phyloP scores from a whole-genome alignment of 2,113 vertebrate genomes.

The Chelonoidis abingdonii region DNA sequence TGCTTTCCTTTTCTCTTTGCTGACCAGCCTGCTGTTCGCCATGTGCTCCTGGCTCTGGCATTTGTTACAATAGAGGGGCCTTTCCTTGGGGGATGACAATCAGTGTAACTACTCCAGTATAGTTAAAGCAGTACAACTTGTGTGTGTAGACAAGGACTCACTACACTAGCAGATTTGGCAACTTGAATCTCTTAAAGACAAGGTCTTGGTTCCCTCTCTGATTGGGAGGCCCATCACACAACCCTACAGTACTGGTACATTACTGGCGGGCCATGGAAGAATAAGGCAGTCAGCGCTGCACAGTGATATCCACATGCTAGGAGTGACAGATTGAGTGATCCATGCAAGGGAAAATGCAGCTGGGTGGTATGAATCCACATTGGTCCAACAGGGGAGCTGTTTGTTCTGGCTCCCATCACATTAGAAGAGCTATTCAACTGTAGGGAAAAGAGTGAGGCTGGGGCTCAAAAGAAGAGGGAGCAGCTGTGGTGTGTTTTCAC shows the following conservation, averaged over 20 bases:
- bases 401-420: too few species aligned
- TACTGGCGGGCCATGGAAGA: neutral
- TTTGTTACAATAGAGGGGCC: too few species aligned
- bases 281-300: too few species aligned
- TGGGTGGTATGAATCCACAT: too few species aligned
- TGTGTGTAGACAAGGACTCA: neutral
- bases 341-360: too few species aligned
- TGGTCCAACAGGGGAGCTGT: too few species aligned
- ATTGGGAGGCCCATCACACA: neutral
- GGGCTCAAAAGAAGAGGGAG: too few species aligned
- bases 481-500: too few species aligned
- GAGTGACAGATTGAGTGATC: too few species aligned
- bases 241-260: neutral
- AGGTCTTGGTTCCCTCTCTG: neutral
- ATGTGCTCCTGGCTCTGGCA: neutral
- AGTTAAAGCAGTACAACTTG: neutral
- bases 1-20: neutral
- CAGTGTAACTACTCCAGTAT: neutral
- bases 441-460: too few species aligned
- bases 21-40: neutral
- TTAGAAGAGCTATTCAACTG: too few species aligned
- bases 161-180: neutral
- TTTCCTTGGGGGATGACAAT: neutral
- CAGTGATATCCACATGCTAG: too few species aligned
- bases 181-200: neutral